Evolutionary conservation across 2,113 vertebrate genomes (phyloP).

Genomic region (Baryphthengus martii): DNA sequence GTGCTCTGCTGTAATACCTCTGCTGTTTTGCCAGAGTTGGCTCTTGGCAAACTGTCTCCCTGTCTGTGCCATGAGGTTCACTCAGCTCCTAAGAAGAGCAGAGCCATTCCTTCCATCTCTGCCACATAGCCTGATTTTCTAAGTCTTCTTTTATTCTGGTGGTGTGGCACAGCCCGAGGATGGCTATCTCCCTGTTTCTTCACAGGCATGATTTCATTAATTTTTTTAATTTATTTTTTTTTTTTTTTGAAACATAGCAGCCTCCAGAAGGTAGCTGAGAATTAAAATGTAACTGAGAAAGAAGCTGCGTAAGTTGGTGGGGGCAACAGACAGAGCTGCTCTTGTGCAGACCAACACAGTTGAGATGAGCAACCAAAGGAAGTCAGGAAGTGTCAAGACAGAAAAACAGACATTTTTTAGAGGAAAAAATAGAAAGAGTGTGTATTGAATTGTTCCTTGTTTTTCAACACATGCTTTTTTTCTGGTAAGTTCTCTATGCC

Average conservation of each 20-base stretch:
- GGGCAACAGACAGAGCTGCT: background rate
- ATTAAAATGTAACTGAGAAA: background rate
- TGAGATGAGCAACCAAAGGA: background rate
- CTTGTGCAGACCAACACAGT: fast-evolving
- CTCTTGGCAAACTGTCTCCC: background rate
- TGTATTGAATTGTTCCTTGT: background rate
- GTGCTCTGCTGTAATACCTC: background rate
- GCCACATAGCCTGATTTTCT: background rate
- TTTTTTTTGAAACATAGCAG: background rate
- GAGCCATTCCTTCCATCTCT: background rate
- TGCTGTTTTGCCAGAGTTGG: background rate
- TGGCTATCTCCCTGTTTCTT: background rate
- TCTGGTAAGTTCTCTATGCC: background rate
- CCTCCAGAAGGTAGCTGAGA: background rate
- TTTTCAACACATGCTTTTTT: background rate
- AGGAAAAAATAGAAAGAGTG: background rate
- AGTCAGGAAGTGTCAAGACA: background rate
- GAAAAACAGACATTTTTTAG: too few relatives aligned
- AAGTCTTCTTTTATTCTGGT: too few relatives aligned
- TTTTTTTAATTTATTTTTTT: background rate
- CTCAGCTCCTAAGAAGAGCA: background rate
- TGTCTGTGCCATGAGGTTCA: background rate
- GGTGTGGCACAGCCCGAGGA: too few relatives aligned
- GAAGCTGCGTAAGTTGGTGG: background rate
- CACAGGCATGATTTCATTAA: background rate